Evolutionary conservation across 2,888 invertebrate genomes (phyloP).

Genomic region (Brachyopa scutellaris): DNA sequence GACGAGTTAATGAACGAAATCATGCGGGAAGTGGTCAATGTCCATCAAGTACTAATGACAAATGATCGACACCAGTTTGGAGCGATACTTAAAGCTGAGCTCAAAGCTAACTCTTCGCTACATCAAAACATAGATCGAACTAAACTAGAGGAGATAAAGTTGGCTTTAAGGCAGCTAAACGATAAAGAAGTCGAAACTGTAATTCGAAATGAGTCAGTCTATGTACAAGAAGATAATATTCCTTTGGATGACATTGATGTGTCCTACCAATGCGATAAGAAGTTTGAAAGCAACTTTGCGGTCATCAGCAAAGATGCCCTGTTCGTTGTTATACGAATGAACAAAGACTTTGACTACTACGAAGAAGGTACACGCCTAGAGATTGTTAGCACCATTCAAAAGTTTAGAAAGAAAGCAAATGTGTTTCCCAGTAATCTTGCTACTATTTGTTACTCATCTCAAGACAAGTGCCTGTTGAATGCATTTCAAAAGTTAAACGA

Average conservation of each 20-base stretch:
- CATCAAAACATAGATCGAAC: not conserved
- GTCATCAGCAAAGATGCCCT: slow-evolving; percentile 8
- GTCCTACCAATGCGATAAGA: not conserved
- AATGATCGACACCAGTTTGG: slow-evolving; percentile 4
- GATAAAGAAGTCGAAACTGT: slow-evolving; percentile 2
- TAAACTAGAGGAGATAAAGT: not conserved
- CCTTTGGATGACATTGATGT: slow-evolving; percentile 11
- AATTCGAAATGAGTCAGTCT: not conserved
- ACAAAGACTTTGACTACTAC: slow-evolving; percentile 83
- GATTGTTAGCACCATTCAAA: slow-evolving; percentile 95
- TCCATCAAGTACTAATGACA: not conserved
- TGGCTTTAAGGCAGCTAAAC: not conserved
- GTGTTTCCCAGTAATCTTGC: slow-evolving; percentile 94
- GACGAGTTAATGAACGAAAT: slow-evolving; percentile 2
- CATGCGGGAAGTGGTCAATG: slow-evolving; percentile 15
- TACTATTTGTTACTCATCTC: slow-evolving; percentile 85
- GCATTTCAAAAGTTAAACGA: slow-evolving; percentile 23
- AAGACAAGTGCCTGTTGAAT: slow-evolving; percentile 7
- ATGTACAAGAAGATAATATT: not conserved
- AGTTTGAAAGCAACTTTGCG: not conserved
- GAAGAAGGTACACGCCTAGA: slow-evolving; percentile 96
- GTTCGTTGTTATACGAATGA: slow-evolving; percentile 93
- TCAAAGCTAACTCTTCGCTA: not conserved
- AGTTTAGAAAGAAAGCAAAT: slow-evolving; percentile 94
- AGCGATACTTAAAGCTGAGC: not conserved